A percentile compares a stretch with the other conserved stretches of the same genome.
Evolutionary conservation across 2,113 vertebrate genomes (phyloP).

Genomic region (Leucopternis melanops): DNA sequence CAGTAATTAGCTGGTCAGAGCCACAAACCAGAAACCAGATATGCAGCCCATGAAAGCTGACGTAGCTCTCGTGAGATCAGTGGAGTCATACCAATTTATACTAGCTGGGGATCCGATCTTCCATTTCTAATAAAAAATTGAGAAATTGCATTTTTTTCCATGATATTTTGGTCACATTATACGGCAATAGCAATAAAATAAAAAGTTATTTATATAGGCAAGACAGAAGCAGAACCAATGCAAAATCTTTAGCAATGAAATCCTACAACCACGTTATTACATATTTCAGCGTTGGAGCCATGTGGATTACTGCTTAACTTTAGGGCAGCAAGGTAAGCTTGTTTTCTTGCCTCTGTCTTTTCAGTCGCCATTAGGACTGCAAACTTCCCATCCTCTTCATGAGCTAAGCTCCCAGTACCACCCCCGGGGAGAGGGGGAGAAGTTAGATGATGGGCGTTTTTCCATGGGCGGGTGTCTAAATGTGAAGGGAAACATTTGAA

Average conservation of each 20-base stretch:
- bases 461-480: background rate
- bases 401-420: background rate
- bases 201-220: background rate
- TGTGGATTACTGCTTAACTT: background rate
- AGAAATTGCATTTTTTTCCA: background rate
- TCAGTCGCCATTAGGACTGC: background rate
- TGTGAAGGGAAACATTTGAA: slow-evolving; percentile 24
- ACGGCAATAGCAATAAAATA: background rate
- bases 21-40: background rate
- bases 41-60: background rate
- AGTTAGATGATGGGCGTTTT: background rate
- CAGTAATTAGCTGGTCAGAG: background rate
- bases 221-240: background rate
- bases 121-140: background rate
- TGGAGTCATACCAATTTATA: background rate
- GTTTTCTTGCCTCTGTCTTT: background rate
- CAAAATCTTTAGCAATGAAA: background rate
- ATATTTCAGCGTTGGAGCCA: background rate
- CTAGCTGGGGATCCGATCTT: background rate
- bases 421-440: background rate
- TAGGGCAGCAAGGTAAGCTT: background rate
- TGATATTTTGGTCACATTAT: background rate
- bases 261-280: background rate
- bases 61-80: background rate
- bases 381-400: background rate